Base-by-base conservation (phyloP, 2,888 invertebrate genomes). In the Apoderus coryli region DNA sequence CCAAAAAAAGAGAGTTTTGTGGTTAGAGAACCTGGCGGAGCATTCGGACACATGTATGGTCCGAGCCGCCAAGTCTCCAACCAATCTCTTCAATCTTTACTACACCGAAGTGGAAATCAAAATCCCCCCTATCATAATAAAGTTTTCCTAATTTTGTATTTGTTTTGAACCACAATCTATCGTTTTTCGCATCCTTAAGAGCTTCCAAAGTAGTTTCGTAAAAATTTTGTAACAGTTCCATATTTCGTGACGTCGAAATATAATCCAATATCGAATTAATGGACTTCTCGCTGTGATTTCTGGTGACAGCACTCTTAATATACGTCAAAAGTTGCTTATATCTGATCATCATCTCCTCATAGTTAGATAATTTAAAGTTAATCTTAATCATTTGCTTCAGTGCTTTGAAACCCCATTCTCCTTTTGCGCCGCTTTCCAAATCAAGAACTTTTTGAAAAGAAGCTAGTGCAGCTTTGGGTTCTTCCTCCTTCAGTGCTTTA, bases 321-420 rank as follows among this genome's bases (percentile, higher is more conserved):
- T 99, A 98, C 0, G 90, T 93, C 32, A 99, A 65, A 31, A 98
- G 66, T 56, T 93, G 89, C 54, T 95, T 92, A 59, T 99, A 98
- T 14, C 59, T 49, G 11, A 46, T 46, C 59, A 59, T 59, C 58
- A 59, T 59, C 61, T 93, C 89, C 40, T 79, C 77, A 57, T 84
- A 93, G 58, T 93, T 90, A 32, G 89, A 90, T 71, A 95, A 61
- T 69, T 88, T 88, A 59, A 98, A 98, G 59, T 95, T 93, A 37
- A 99, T 96, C 64, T 98, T 98, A 27, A 98, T 95, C 96, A 99
- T 99, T 60, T 98, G 98, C 57, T 98, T 98, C 10, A 99, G 69
- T 1, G 98, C 96, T 59, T 96, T 99, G 57, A 98, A 98, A 1
- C 98, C 98, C 98, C 98, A 98, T 67, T 98, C 98, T 31, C 96